Base-by-base conservation (phyloP, 2,113 vertebrate species). In the Malaclemys terrapin region DNA sequence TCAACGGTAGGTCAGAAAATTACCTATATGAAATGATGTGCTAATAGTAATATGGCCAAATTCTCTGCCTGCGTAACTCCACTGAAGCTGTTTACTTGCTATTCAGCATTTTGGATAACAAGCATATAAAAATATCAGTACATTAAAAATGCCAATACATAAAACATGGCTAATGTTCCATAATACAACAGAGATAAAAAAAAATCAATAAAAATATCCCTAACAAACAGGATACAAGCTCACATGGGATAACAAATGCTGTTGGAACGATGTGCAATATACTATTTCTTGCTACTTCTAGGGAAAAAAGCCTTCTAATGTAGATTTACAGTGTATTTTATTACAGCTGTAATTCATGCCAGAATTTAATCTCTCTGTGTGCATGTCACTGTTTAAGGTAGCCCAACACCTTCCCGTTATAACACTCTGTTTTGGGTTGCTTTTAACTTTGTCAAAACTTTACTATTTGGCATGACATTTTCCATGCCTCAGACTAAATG, bases 61-160 rank as follows among this genome's bases (percentile, higher is more conserved):
- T 52, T 27, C 9, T 42, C 59, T 50, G 45, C 27, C 49, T 25
- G 8, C 56, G 78, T n/a, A 83, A 47, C 11, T 47, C 5, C 27
- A 79, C 25, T 10, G 9, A 93, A 87, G 42, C 2, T 25, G 25
- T 24, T 45, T 16, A 47, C 2, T n/a, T 22, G 9, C 20, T 52
- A 38, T n/a, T 88, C 22, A 82, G 22, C 25, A 12, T 59, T 69
- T 50, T 0, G 0, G 31, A 22, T 4, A 22, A 72, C 0, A 1
- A 69, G 1, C 2, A 3, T 10, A 59, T 38, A 5, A 29, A 6
- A 27, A 31, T 79, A 57, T 35, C 9, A 84, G 3, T 1, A 4
- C 7, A 49, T 49, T 27, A 85, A 95, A 45, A 2, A 6, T 20
- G 31, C 49, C 0, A 0, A 1, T n/a, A 53, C 1, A 27, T 16